A percentile compares a stretch with the other conserved stretches of the same genome.
Evolutionary conservation across 2,888 invertebrate genomes (phyloP).

Genomic region (Nebria brevicollis): DNA sequence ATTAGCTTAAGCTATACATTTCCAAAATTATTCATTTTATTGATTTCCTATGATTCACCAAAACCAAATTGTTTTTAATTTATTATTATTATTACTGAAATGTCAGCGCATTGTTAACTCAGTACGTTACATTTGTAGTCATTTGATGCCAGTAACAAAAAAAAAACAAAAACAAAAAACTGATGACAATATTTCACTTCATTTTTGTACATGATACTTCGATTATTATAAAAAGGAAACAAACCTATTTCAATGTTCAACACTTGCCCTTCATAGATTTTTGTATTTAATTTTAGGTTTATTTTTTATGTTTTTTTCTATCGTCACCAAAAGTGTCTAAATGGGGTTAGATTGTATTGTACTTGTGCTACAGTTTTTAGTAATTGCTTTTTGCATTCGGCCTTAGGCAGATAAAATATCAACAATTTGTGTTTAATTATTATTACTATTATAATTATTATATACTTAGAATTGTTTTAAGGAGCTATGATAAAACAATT

Average conservation of each 20-base stretch:
- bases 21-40: slow-evolving; percentile 26
- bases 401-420: slow-evolving; percentile 8
- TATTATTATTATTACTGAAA: too few species aligned
- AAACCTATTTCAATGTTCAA: background rate
- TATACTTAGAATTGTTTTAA: slow-evolving; percentile 4
- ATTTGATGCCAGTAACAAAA: slow-evolving; percentile 21
- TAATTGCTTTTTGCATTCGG: background rate
- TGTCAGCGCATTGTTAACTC: background rate
- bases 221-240: slow-evolving; percentile 1
- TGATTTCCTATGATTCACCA: background rate
- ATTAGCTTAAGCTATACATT: slow-evolving; percentile 36
- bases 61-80: too few species aligned
- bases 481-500: background rate
- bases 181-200: slow-evolving; percentile 28
- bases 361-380: slow-evolving; percentile 8
- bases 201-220: slow-evolving; percentile 10
- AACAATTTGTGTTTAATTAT: slow-evolving; percentile 13
- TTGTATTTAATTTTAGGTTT: background rate
- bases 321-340: slow-evolving; percentile 41
- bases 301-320: slow-evolving; percentile 4
- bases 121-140: background rate
- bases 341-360: slow-evolving; percentile 24
- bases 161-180: slow-evolving; percentile 2
- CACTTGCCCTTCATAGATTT: background rate
- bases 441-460: slow-evolving; percentile 2